Evolutionary conservation across 2,888 invertebrate species (phyloP).

Genomic region (Cremastinae sp.): DNA sequence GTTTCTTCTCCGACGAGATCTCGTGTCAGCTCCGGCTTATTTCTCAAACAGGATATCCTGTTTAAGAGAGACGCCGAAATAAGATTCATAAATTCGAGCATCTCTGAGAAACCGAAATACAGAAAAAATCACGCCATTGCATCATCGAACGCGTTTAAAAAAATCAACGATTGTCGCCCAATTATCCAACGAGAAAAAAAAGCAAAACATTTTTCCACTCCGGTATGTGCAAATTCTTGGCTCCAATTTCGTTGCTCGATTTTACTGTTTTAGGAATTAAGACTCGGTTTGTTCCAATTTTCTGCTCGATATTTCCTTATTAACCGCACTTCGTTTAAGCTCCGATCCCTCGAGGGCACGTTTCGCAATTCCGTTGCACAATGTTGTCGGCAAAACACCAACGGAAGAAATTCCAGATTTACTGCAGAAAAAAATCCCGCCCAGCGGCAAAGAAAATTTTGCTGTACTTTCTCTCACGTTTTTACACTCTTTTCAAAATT

Average conservation of each 20-base stretch:
- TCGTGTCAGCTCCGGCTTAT: slow-evolving; percentile 33
- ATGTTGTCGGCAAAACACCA: background rate
- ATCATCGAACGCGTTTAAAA: slow-evolving; percentile 19
- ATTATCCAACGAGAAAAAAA: background rate
- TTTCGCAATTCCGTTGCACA: slow-evolving; percentile 32
- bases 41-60: slow-evolving; percentile 72
- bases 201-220: slow-evolving; percentile 17
- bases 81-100: slow-evolving; percentile 63
- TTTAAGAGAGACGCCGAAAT: slow-evolving; percentile 64
- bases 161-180: slow-evolving; percentile 3
- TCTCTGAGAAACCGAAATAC: slow-evolving; percentile 28
- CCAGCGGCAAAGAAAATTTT: background rate
- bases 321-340: slow-evolving; percentile 9
- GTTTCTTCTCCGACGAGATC: slow-evolving; percentile 23
- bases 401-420: slow-evolving; percentile 23
- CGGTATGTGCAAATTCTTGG: background rate
- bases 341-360: background rate
- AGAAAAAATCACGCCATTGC: background rate
- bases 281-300: slow-evolving; percentile 32
- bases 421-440: background rate
- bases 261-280: slow-evolving; percentile 35
- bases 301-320: slow-evolving; percentile 49
- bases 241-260: background rate
- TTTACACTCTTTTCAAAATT: background rate
- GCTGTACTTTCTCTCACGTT: background rate